A percentile compares a stretch with the other conserved stretches of the same genome.
Evolutionary conservation across 2,797 vertebrate genomes (phyloP).

Genomic region (Limnodromus scolopaceus): DNA sequence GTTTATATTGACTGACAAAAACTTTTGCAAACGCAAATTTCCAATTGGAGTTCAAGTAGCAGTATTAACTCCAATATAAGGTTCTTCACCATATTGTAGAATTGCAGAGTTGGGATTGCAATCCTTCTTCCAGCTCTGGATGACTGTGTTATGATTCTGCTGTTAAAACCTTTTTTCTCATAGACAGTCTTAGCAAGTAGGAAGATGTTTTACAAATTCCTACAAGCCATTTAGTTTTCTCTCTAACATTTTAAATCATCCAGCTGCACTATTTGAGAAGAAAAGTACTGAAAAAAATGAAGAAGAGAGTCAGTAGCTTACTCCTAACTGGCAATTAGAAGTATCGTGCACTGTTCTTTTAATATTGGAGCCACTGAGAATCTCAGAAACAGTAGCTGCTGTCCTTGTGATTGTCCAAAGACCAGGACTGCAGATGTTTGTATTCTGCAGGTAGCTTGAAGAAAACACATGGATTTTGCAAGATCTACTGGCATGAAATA

Average conservation of each 20-base stretch:
- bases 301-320: not conserved
- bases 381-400: not conserved
- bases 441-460: not conserved
- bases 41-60: not conserved
- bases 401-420: not conserved
- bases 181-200: not conserved
- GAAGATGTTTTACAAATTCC: not conserved
- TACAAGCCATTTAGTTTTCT: not conserved
- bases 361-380: not conserved
- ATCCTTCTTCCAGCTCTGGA: not conserved
- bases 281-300: not conserved
- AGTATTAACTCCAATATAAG: not conserved
- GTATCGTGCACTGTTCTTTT: not conserved
- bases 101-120: not conserved
- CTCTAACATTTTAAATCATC: not conserved
- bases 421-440: not conserved
- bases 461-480: not conserved
- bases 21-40: not conserved
- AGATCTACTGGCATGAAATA: not conserved
- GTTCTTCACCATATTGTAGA: not conserved
- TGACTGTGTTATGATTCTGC: not conserved
- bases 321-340: not conserved
- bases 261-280: not conserved
- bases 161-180: not conserved
- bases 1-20: not conserved